Base-by-base conservation (phyloP, 1,140 invertebrate species). In the Drosophila arawakana region DNA sequence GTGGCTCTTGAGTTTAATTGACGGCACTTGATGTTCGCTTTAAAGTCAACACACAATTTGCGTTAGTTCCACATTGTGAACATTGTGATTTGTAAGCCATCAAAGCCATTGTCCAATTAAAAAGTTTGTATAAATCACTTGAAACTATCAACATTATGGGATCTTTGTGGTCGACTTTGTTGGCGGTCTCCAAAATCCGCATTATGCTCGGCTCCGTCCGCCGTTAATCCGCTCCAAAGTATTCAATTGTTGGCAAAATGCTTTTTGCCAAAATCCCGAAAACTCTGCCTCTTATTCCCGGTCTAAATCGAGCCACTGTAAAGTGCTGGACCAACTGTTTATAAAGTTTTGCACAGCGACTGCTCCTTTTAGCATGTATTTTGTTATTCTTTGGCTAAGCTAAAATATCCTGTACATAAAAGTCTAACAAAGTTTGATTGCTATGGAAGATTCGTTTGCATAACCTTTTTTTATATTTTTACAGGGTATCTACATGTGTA, bases 51-150 rank as follows among this genome's bases (percentile, higher is more conserved):
- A 37, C n/a, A 35, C 52, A 35, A 6, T 34, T 30, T 55, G 6
- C 10, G 7, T n/a, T 37, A n/a, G 30, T 37, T 8, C 25, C 52
- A 54, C 50, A 54, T n/a, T 35, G 25, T 7, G 25, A 3, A 30
- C 18, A 18, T 41, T 57, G 15, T 57, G 15, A 46, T 44, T 9
- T 46, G 10, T 35, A 13, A 66, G 11, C 39, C 43, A 39, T 47
- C 11, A 25, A 10, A 37, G 49, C 61, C 49, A 25, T 41, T 86
- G 62, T 69, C 43, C 70, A 78, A 73, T 82, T 81, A 84, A 65
- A 79, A 85, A 85, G 62, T 85, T 85, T 61, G 3, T 61, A 41
- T 65, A 73, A 78, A 78, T 73, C 70, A 73, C 62, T 81, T 82
- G 39, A 66, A 66, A 70, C 66, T 76, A 58, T 59, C 63, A 75